Evolutionary conservation across 2,888 invertebrate species (phyloP).

Genomic region (Pycnomerus fuliginosus): DNA sequence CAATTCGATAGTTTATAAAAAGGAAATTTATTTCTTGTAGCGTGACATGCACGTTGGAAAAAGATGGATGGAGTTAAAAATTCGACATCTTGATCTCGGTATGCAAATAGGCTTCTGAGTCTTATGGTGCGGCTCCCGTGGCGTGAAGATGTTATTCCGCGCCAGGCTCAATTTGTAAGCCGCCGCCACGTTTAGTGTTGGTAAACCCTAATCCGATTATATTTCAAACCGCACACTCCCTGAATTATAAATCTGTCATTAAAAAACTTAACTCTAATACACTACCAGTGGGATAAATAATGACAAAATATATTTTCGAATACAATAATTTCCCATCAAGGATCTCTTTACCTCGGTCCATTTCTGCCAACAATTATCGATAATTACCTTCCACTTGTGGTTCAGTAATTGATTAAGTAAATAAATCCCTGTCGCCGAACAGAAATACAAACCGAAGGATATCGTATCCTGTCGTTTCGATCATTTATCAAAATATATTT

Average conservation of each 20-base stretch:
- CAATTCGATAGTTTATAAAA: too few species aligned
- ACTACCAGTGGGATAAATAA: conserved; percentile 25
- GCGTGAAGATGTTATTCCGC: conserved; percentile 26
- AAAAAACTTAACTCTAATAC: conserved; percentile 27
- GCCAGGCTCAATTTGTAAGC: conserved; percentile 31
- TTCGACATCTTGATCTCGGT: conserved; percentile 26
- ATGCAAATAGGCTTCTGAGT: conserved; percentile 19
- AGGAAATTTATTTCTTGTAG: too few species aligned
- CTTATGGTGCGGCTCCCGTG: conserved; percentile 19
- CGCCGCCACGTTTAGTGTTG: conserved; percentile 29
- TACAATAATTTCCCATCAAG: conserved; percentile 13
- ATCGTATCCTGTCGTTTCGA: conserved; percentile 31
- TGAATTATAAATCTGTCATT: conserved; percentile 30
- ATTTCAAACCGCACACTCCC: conserved; percentile 31
- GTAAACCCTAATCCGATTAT: conserved; percentile 31
- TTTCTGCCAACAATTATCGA: conserved; percentile 6
- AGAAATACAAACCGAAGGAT: conserved; percentile 34
- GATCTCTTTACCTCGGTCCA: conserved; percentile 3
- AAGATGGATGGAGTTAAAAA: too few species aligned
- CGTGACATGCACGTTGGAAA: too few species aligned
- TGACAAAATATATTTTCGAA: conserved; percentile 24
- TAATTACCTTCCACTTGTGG: too few species aligned
- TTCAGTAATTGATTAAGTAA: conserved; percentile 21
- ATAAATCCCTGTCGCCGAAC: conserved; percentile 21
- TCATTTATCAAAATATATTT: conserved; percentile 40